Percentiles rank a stretch among this genome's conserved stretches.
Evolutionary conservation across 2,888 invertebrate genomes (phyloP).

Genomic region (Mimas tiliae): DNA sequence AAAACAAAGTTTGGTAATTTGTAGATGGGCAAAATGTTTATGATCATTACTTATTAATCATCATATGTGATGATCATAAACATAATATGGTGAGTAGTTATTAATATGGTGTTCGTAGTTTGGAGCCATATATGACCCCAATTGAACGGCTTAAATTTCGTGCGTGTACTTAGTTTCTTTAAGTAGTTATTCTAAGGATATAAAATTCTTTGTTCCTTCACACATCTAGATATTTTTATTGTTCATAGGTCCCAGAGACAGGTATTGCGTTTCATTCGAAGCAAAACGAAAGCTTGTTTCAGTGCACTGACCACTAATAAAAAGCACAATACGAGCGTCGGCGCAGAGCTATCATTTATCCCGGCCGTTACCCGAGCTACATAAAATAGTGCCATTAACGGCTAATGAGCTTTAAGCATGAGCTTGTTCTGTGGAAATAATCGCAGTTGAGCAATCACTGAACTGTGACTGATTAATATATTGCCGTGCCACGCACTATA

Average conservation of each 20-base stretch:
- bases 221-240: background rate
- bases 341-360: slow-evolving; percentile 33
- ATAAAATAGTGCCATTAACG: slow-evolving; percentile 22
- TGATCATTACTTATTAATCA: too few relatives aligned
- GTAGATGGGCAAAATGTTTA: too few relatives aligned
- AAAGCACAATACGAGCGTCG: slow-evolving; percentile 28
- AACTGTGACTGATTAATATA: slow-evolving; percentile 12
- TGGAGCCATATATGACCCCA: too few relatives aligned
- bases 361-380: slow-evolving; percentile 25
- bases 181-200: too few relatives aligned
- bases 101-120: too few relatives aligned
- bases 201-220: slow-evolving; percentile 1
- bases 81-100: too few relatives aligned
- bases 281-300: slow-evolving; percentile 32
- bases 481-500: slow-evolving; percentile 7
- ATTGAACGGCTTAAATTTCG: too few relatives aligned
- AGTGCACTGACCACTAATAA: slow-evolving; percentile 34
- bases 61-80: too few relatives aligned
- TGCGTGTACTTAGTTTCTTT: too few relatives aligned
- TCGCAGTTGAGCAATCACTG: slow-evolving; percentile 12
- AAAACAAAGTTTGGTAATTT: too few relatives aligned
- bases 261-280: slow-evolving; percentile 14
- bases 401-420: slow-evolving; percentile 35
- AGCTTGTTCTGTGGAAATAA: slow-evolving; percentile 20
- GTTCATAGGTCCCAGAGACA: background rate